Percentiles rank a stretch among this genome's conserved stretches.
These are phyloP conservation scores for Antechinus stuartii DNA, from an alignment of 2,113 vertebrate genomes.

Conservation along the genomic window DNA sequence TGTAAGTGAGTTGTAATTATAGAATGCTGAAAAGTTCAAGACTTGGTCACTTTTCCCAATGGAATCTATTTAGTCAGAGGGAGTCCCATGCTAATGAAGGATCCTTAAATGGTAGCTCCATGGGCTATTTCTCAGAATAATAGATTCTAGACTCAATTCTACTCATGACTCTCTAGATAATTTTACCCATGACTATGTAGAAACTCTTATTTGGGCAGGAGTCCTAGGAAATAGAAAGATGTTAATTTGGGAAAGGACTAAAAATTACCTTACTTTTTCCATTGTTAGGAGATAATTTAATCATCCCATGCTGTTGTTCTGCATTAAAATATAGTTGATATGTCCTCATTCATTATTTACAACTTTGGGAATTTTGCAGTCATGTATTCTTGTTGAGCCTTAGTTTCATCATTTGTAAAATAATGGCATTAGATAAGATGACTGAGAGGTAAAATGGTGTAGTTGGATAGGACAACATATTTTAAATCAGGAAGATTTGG, in stretches of 20 bases:
- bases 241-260: not conserved
- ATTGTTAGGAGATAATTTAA: not conserved
- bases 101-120: not conserved
- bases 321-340: not conserved
- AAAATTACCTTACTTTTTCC: not conserved
- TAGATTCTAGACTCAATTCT: not conserved
- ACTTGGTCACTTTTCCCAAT: not conserved
- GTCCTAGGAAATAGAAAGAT: not conserved
- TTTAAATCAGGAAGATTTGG: too few species aligned
- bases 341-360: not conserved
- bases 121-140: not conserved
- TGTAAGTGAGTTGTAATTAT: conserved; percentile 23
- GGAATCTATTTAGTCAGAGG: not conserved
- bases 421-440: not conserved
- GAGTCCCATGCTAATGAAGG: conserved; percentile 6
- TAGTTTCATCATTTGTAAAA: not conserved
- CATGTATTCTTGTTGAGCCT: too few species aligned
- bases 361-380: not conserved
- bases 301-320: not conserved
- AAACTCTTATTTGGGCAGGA: too few species aligned
- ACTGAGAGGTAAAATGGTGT: too few species aligned
- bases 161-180: not conserved
- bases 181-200: not conserved
- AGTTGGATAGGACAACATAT: too few species aligned
- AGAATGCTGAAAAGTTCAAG: not conserved